Conservation (phyloP, 2,888 invertebrate species). For the Erebia aethiops region DNA sequence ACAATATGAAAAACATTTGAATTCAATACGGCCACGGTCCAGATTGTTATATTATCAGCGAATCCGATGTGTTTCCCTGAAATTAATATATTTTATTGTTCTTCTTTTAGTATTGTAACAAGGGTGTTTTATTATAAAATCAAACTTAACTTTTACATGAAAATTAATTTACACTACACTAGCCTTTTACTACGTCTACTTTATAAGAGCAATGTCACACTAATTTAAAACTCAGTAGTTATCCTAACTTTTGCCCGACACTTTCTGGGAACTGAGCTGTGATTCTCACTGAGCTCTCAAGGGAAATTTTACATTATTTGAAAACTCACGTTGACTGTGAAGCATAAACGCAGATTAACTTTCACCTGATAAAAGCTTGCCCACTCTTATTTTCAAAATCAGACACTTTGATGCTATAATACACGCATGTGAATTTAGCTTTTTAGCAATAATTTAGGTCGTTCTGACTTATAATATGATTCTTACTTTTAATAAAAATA, state of each 20-base stretch:
- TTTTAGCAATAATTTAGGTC: background rate
- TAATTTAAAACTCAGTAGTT: slow-evolving; percentile 12
- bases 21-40: too few relatives aligned
- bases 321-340: slow-evolving; percentile 42
- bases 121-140: too few relatives aligned
- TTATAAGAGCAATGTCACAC: background rate
- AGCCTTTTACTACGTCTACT: background rate
- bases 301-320: slow-evolving; percentile 50
- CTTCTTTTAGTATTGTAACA: too few relatives aligned
- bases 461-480: too few relatives aligned
- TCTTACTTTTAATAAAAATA: too few relatives aligned
- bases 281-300: slow-evolving; percentile 42
- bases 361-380: slow-evolving; percentile 29
- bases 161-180: too few relatives aligned
- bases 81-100: too few relatives aligned
- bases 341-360: slow-evolving; percentile 39
- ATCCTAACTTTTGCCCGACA: slow-evolving; percentile 39
- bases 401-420: background rate
- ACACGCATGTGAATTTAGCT: background rate
- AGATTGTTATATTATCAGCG: too few relatives aligned
- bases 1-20: too few relatives aligned
- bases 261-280: slow-evolving; percentile 43
- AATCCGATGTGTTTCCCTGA: too few relatives aligned
- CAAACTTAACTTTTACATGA: too few relatives aligned
- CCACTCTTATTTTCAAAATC: background rate